These are phyloP conservation scores for Lonchura striata DNA, from an alignment of 2,113 vertebrate genomes.

Conservation along the genomic window DNA sequence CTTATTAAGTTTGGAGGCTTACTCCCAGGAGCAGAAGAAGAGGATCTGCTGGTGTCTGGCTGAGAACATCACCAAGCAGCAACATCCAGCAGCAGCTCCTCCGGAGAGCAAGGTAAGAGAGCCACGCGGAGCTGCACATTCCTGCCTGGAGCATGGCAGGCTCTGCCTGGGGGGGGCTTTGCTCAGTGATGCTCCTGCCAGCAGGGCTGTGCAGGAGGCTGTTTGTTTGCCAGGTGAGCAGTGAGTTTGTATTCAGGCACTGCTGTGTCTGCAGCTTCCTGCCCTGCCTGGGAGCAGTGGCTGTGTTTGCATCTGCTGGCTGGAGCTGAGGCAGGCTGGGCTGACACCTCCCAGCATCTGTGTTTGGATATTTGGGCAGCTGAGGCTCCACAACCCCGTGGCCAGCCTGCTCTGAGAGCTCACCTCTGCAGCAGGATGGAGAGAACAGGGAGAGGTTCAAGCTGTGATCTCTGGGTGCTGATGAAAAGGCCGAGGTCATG, in stretches of 20 bases:
- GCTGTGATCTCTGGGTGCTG: neutral
- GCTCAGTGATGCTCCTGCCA: neutral
- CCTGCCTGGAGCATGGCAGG: fast-evolving
- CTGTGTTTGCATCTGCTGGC: neutral
- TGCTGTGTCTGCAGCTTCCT: neutral
- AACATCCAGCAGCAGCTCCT: conserved; percentile 75
- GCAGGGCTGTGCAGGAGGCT: neutral
- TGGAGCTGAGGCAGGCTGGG: neutral
- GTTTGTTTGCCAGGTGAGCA: neutral
- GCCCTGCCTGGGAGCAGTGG: neutral
- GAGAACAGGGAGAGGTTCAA: neutral
- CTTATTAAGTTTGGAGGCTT: conserved; percentile 94
- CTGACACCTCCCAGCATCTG: neutral
- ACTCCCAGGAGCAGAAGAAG: conserved; percentile 92
- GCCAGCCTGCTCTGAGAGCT: neutral
- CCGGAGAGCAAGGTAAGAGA: conserved; percentile 83
- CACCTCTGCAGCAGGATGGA: neutral
- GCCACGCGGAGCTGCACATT: fast-evolving
- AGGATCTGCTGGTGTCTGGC: conserved; percentile 94
- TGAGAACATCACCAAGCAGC: conserved; percentile 93
- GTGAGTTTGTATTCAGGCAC: neutral
- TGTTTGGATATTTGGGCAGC: neutral
- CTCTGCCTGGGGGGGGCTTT: neutral
- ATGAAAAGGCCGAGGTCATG: neutral
- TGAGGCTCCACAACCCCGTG: neutral